Evolutionary conservation across 2,888 invertebrate genomes (phyloP).

Genomic region (Pseudococcus jackbeardsleyi): DNA sequence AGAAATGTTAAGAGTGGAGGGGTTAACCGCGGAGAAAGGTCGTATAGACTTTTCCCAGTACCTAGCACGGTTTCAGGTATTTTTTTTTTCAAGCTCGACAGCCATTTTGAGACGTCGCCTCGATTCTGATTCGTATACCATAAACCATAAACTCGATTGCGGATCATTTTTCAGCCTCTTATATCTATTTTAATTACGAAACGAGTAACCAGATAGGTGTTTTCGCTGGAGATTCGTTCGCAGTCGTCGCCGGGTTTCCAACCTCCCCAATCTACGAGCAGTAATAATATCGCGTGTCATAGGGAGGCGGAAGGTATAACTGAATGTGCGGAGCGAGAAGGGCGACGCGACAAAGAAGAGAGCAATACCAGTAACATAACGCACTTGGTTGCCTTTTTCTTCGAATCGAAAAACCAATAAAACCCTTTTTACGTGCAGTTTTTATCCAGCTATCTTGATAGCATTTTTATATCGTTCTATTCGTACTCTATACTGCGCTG

Average conservation of each 20-base stretch:
- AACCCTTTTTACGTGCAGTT: slow-evolving; percentile 15
- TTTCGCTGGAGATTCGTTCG: too few relatives aligned
- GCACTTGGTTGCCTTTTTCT: background rate
- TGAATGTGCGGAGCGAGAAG: too few relatives aligned
- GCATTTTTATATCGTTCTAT: slow-evolving; percentile 11
- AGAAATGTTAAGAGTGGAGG: background rate
- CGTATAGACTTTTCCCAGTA: background rate
- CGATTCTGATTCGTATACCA: background rate
- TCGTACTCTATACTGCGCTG: background rate
- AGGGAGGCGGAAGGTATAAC: too few relatives aligned
- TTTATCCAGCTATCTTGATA: slow-evolving; percentile 1
- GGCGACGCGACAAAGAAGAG: too few relatives aligned
- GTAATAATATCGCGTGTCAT: too few relatives aligned
- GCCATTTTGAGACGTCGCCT: background rate
- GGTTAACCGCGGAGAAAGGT: background rate
- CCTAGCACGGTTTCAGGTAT: background rate
- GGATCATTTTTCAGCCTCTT: too few relatives aligned
- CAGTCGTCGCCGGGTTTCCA: too few relatives aligned
- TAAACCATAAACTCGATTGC: background rate
- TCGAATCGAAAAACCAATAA: slow-evolving; percentile 15
- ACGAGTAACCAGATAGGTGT: too few relatives aligned
- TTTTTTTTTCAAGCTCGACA: background rate
- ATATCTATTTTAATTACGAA: too few relatives aligned
- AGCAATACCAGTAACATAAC: too few relatives aligned
- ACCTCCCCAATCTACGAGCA: too few relatives aligned